Evolutionary conservation across 2,888 invertebrate genomes (phyloP), one percentile per base, ranked within the genome.

Genomic region (Spatulosminthurus flaviceps): DNA sequence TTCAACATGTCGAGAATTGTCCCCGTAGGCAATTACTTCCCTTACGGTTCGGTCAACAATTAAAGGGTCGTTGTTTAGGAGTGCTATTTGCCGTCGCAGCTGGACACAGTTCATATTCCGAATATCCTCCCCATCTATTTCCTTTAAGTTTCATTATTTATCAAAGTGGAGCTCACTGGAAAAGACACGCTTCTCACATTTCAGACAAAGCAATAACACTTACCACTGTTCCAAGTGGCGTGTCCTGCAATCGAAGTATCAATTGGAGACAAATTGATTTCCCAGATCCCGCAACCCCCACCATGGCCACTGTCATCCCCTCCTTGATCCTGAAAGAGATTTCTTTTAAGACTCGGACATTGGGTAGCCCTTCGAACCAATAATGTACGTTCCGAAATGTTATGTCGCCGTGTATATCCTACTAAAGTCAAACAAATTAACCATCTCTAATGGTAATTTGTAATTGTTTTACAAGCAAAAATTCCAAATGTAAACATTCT

Each of bases 231-330:
- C 71, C 71, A 2, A 71, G 21, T 1, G 22, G 21, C 1, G 71
- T 13, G 1, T 71, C 71, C 13, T 21, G 42, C 16, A 71, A 29
- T 1, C 71, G 21, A 1, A 71, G 22, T 7, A 71, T 5, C 29
- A 71, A 24, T 9, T 71, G 42, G 42, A 71, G 71, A 21, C 71
- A 71, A 71, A 71, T 71, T 7, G 71, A 71, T 34, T 71, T 71
- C 21, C 71, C 71, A 9, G 71, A 71, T n/a, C 71, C 71, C 4
- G 43, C 71, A 16, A 22, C 22, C 9, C 71, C 71, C 1, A 71
- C 41, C 16, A 71, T 42, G 1, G 71, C 71, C 13, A 42, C 22
- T 21, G 71, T 71, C 29, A 22, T 41, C 22, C 71, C 71, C 2
- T 16, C 42, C 2, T 42, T 24, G 21, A 29, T 42, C 1, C 22